Evolutionary conservation across 1,140 invertebrate genomes (phyloP), one percentile per base, ranked within the genome.

Genomic region (Drosophila pseudoobscura): DNA sequence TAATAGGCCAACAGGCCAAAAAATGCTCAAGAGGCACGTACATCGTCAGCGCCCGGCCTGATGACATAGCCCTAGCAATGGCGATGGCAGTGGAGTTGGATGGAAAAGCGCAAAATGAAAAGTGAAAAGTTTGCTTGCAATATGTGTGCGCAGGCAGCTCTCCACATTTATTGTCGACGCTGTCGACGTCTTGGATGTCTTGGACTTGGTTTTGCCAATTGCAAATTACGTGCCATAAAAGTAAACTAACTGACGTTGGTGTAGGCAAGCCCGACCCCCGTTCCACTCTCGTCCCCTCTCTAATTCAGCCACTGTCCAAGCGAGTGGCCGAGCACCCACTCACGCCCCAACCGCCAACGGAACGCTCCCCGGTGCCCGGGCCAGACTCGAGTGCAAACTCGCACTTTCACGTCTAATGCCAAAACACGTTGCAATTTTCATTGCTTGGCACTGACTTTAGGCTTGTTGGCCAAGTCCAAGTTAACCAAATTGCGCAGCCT

Each of bases 211-310:
- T 72, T 82, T 80, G 78, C 69, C 82, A 88, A 78, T 88, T 89
- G 83, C 83, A 88, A 88, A 88, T 88, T 88, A 88, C 84, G 84
- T 88, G 83, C 83, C 79, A 88, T 88, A 88, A 83, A 89, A 88
- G 73, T 62, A 59, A 82, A 78, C 57, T 80, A 59, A 75, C 66
- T 72, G 65, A 62, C 58, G 66, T 77, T 65, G 54, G 60, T 63
- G 72, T 77, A 70, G 79, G 75, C 69, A 62, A 49, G 60, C 31
- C 47, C 20, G 35, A 15, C 11, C 26, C 56, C 44, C 11, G 11
- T 11, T 15, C n/a, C 55, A 20, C 22, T 15, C 68, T 43, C 6
- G 24, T 1, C 20, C 20, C 26, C 26, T 15, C 20, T 20, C 1
- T 20, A 7, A 6, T 26, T 47, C 39, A 29, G 44, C 17, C 6